Evolutionary conservation across 2,888 invertebrate genomes (phyloP).

Genomic region (Apamea anceps): DNA sequence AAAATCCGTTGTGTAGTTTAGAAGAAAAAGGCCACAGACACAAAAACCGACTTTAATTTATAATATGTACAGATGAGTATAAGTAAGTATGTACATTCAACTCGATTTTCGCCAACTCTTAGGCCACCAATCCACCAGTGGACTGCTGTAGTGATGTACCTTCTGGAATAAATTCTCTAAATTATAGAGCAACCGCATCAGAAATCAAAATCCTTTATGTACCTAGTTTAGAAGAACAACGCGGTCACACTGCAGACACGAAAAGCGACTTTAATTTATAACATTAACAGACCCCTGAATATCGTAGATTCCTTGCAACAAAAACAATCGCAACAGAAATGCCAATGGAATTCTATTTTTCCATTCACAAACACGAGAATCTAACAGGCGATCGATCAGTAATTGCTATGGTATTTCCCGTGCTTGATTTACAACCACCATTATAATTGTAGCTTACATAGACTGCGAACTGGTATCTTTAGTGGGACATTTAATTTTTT

Average conservation of each 20-base stretch:
- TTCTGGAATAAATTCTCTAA: neutral
- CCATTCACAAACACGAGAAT: slow-evolving; percentile 60
- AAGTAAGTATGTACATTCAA: too few species aligned
- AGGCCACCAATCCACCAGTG: too few species aligned
- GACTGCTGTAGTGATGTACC: too few species aligned
- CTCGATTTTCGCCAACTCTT: too few species aligned
- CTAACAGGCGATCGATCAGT: slow-evolving; percentile 74
- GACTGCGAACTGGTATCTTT: slow-evolving; percentile 53
- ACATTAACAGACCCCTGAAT: neutral
- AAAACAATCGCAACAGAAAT: slow-evolving; percentile 27
- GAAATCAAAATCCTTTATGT: neutral
- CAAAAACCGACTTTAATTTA: neutral
- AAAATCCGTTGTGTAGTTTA: neutral
- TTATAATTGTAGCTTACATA: slow-evolving; percentile 72
- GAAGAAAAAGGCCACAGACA: neutral
- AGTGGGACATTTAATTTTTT: slow-evolving; percentile 60
- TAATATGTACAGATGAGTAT: neutral
- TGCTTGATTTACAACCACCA: slow-evolving; percentile 73
- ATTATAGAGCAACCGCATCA: neutral
- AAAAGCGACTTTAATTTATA: neutral
- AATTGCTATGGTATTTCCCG: slow-evolving; percentile 78
- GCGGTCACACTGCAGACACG: neutral
- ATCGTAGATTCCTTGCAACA: neutral
- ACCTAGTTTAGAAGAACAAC: neutral
- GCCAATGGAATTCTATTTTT: slow-evolving; percentile 42